phyloP scores from a whole-genome alignment of 2,113 vertebrate species.

The Triplophysa dalaica region DNA sequence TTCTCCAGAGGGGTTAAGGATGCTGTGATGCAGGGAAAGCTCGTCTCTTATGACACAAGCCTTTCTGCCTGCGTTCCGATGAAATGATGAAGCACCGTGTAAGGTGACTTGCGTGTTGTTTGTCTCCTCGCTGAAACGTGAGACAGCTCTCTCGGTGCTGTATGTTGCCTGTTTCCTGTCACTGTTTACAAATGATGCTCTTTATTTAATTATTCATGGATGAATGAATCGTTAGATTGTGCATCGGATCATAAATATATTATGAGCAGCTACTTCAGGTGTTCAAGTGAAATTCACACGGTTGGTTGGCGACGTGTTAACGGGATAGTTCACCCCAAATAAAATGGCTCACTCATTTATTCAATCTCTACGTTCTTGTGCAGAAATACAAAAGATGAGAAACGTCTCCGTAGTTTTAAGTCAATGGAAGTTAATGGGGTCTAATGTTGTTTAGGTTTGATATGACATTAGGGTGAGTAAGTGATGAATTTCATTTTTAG shows the following conservation, averaged over 20 bases:
- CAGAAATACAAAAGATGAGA: too few species aligned
- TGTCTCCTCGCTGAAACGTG: conserved; percentile 21
- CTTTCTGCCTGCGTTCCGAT: neutral
- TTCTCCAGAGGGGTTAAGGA: conserved; percentile 5
- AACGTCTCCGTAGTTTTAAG: too few species aligned
- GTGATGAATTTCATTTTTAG: too few species aligned
- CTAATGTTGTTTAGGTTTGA: too few species aligned
- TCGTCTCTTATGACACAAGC: neutral
- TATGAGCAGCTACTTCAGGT: neutral
- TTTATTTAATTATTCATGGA: neutral
- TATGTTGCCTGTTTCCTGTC: neutral
- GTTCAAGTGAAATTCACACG: neutral
- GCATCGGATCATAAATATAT: neutral
- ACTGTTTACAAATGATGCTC: neutral
- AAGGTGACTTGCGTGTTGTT: neutral
- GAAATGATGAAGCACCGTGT: neutral
- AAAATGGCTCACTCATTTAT: too few species aligned
- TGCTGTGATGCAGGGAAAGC: neutral
- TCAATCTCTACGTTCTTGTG: too few species aligned
- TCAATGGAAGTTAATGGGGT: too few species aligned
- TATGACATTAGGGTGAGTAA: too few species aligned
- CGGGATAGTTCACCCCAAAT: too few species aligned
- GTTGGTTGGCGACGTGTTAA: too few species aligned
- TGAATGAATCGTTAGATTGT: neutral
- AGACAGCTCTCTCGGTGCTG: neutral